Percentiles rank a stretch among this genome's conserved stretches.
phyloP scores from a whole-genome alignment of 2,797 vertebrate genomes.

The Acomys russatus region DNA sequence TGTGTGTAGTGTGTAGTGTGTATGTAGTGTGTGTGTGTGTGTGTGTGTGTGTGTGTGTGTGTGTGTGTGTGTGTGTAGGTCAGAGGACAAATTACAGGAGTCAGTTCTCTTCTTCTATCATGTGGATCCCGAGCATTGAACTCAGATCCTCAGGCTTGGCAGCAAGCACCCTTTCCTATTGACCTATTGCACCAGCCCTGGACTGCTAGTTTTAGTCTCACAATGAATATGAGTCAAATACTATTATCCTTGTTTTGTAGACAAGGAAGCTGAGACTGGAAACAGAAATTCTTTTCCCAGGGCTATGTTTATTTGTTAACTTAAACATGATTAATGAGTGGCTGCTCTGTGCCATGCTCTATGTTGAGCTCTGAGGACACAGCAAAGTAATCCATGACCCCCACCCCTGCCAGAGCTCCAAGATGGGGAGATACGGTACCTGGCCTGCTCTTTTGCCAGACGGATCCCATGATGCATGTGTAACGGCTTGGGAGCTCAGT shows the following conservation, averaged over 20 bases:
- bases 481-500: neutral
- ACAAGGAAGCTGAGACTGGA: constrained; percentile 49
- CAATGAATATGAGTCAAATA: neutral
- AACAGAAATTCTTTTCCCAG: constrained; percentile 5
- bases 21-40: neutral
- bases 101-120: neutral
- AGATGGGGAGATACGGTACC: neutral
- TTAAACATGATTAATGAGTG: neutral
- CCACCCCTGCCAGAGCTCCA: neutral
- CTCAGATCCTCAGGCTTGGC: neutral
- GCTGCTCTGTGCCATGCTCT: neutral
- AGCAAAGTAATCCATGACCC: neutral
- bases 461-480: neutral
- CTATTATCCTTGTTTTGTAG: constrained; percentile 18
- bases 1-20: too few relatives aligned
- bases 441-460: neutral
- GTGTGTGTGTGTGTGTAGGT: neutral
- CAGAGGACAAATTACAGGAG: neutral
- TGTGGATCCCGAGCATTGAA: neutral
- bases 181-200: neutral
- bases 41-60: neutral
- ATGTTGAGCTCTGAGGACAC: neutral
- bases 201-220: neutral
- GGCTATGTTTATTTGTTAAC: constrained; percentile 20
- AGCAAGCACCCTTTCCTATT: neutral